Percentiles rank a stretch among this genome's conserved stretches.
These are phyloP conservation scores for Nothocercus julius DNA, from an alignment of 2,113 vertebrate species.

Conservation along the genomic window DNA sequence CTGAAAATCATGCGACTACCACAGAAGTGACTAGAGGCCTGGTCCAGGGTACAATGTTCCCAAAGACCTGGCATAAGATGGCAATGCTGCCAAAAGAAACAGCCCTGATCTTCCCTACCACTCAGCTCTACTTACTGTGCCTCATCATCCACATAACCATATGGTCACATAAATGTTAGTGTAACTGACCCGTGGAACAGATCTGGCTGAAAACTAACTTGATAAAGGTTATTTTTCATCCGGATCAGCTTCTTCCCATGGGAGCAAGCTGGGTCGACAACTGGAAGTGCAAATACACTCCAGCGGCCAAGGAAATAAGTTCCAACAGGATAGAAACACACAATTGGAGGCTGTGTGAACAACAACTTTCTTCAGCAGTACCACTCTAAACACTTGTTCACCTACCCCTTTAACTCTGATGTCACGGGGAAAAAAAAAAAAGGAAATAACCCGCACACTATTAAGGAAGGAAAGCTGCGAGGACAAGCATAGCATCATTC, in stretches of 20 bases:
- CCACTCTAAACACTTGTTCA: not conserved
- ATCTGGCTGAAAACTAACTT: not conserved
- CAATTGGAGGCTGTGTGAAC: not conserved
- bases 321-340: not conserved
- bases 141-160: not conserved
- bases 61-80: not conserved
- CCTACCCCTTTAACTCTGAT: not conserved
- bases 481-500: rapidly evolving
- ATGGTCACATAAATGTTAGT: too few relatives aligned
- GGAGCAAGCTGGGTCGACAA: not conserved
- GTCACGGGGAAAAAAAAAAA: not conserved
- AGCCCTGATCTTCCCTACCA: not conserved
- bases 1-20: not conserved
- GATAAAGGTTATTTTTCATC: not conserved
- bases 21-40: not conserved
- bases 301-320: not conserved
- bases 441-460: not conserved
- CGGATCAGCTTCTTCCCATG: not conserved
- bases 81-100: not conserved
- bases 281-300: not conserved
- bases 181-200: not conserved
- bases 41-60: not conserved
- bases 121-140: not conserved
- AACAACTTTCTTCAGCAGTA: not conserved
- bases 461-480: not conserved